A percentile compares a stretch with the other conserved stretches of the same genome.
Conservation (phyloP, 2,797 vertebrate species). For the Pseudochirops corinnae region DNA sequence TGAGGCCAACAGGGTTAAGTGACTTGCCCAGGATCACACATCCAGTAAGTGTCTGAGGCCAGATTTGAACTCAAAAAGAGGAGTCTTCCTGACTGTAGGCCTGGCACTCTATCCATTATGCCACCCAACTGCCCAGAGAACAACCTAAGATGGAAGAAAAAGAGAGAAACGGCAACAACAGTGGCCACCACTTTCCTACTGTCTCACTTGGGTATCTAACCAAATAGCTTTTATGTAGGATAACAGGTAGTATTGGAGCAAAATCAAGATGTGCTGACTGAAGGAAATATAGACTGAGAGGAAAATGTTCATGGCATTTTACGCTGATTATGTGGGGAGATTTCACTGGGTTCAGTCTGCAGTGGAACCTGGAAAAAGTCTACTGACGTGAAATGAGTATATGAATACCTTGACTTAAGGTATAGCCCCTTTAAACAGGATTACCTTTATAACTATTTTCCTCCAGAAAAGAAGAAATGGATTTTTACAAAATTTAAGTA, state of each 20-base stretch:
- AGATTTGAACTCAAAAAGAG: neutral
- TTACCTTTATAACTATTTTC: constrained; percentile 33
- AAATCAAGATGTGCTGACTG: neutral
- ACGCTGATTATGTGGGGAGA: neutral
- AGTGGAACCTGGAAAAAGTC: neutral
- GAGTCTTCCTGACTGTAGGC: neutral
- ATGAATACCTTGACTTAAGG: neutral
- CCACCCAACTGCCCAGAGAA: neutral
- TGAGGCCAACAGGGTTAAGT: neutral
- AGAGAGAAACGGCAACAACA: neutral
- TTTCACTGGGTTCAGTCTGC: neutral
- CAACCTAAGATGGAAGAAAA: neutral
- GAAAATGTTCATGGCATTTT: neutral
- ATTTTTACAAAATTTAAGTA: neutral
- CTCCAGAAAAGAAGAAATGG: neutral
- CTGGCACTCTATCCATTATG: neutral
- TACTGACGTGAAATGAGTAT: constrained; percentile 17
- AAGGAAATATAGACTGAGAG: neutral
- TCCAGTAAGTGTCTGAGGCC: neutral
- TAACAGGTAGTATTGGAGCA: neutral
- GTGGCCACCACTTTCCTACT: neutral
- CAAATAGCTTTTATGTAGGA: neutral
- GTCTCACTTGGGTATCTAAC: neutral
- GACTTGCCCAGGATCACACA: neutral
- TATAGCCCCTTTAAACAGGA: neutral